A percentile compares a stretch with the other conserved stretches of the same genome.
Evolutionary conservation across 2,113 vertebrate genomes (phyloP).

Genomic region (Morone chrysops): DNA sequence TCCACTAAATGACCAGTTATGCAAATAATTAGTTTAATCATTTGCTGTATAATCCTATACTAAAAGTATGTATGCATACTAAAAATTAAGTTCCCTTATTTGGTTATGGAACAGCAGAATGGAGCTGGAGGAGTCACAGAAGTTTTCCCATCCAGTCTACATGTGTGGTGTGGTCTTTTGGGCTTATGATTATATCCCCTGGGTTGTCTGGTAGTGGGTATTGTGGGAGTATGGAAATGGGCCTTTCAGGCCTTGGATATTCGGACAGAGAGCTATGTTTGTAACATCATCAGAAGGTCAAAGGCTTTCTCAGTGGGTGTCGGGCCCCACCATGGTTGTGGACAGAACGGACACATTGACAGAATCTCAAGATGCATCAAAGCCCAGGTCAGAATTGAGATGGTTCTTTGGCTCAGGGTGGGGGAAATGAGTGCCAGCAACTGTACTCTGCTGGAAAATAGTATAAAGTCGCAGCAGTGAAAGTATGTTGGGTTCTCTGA

Average conservation of each 20-base stretch:
- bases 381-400: background rate
- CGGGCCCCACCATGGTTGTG: background rate
- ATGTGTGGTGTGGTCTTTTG: background rate
- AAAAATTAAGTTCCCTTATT: background rate
- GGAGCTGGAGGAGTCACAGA: background rate
- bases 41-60: background rate
- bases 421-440: background rate
- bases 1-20: background rate
- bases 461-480: background rate
- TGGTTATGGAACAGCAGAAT: background rate
- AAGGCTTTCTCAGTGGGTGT: background rate
- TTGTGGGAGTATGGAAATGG: background rate
- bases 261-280: background rate
- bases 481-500: background rate
- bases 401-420: background rate
- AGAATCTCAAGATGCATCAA: background rate
- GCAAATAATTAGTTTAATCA: background rate
- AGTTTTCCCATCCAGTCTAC: background rate
- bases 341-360: background rate
- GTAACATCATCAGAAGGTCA: background rate
- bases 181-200: too few species aligned
- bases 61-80: background rate
- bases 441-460: background rate
- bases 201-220: background rate
- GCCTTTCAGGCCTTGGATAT: background rate